These are phyloP conservation scores for Bostrychus sinensis DNA, from an alignment of 2,113 vertebrate genomes.

Conservation along the genomic window DNA sequence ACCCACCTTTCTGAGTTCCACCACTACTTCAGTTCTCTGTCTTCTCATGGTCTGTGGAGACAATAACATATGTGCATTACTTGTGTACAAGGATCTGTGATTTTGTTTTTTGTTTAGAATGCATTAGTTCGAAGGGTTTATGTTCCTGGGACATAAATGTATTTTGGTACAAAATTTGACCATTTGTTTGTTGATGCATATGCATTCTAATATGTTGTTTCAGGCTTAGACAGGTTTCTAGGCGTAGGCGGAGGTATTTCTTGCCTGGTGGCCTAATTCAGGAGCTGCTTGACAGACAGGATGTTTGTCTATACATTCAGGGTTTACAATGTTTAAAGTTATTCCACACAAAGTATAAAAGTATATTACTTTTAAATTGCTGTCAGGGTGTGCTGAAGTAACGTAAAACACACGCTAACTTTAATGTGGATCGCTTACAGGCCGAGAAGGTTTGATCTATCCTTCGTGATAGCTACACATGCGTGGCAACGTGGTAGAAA, in stretches of 20 bases:
- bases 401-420: constrained; percentile 18
- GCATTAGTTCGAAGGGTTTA: background rate
- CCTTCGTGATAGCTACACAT: constrained; percentile 20
- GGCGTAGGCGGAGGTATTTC: background rate
- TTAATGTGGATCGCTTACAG: too few species aligned
- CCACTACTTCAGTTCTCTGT: constrained; percentile 97
- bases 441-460: constrained; percentile 20
- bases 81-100: background rate
- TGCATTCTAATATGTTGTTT: background rate
- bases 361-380: background rate
- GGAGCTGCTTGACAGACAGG: constrained; percentile 46
- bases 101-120: background rate
- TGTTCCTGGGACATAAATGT: background rate
- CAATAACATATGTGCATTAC: constrained; percentile 10
- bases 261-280: background rate
- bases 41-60: constrained; percentile 93
- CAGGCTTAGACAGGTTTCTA: background rate
- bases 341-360: constrained; percentile 6
- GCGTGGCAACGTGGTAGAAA: constrained; percentile 1
- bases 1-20: constrained; percentile 96
- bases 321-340: background rate
- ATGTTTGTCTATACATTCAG: constrained; percentile 27
- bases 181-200: background rate
- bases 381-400: background rate
- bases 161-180: background rate